These are phyloP conservation scores for Agriopis leucophaearia DNA, from an alignment of 2,888 invertebrate genomes.

Conservation along the genomic window DNA sequence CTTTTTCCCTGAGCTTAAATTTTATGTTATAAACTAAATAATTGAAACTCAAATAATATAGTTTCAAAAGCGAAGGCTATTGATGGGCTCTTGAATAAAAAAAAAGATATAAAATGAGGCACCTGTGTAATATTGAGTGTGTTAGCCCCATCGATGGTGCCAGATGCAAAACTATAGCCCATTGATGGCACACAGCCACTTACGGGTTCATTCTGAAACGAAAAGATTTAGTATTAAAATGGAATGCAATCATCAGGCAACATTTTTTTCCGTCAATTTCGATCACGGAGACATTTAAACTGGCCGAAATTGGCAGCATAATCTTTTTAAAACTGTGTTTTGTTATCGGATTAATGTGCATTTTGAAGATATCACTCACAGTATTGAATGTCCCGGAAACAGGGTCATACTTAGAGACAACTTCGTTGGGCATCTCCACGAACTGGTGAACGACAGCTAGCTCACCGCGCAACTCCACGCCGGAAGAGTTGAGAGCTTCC, in stretches of 20 bases:
- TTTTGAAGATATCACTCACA: constrained; percentile 58
- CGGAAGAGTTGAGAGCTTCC: constrained; percentile 83
- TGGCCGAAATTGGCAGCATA: neutral
- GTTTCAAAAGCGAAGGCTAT: too few species aligned
- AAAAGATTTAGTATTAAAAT: neutral
- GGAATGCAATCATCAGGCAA: too few species aligned
- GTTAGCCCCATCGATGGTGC: constrained; percentile 93
- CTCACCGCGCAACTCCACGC: constrained; percentile 88
- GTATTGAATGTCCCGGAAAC: constrained; percentile 61
- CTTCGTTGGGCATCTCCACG: constrained; percentile 90
- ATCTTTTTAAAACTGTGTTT: too few species aligned
- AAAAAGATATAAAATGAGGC: constrained; percentile 2
- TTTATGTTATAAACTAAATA: too few species aligned
- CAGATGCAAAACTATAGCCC: constrained; percentile 95
- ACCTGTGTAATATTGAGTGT: constrained; percentile 90
- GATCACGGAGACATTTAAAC: too few species aligned
- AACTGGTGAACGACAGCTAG: constrained; percentile 90
- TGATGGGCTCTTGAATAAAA: too few species aligned
- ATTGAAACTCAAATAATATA: too few species aligned
- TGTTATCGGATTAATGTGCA: too few species aligned
- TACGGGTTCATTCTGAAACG: constrained; percentile 77
- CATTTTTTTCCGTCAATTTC: too few species aligned
- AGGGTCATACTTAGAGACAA: constrained; percentile 75
- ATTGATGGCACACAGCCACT: constrained; percentile 91
- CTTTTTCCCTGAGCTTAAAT: too few species aligned